Evolutionary conservation across 2,797 vertebrate genomes (phyloP), one percentile per base, ranked within the genome.

Genomic region (Sebastes jordani): DNA sequence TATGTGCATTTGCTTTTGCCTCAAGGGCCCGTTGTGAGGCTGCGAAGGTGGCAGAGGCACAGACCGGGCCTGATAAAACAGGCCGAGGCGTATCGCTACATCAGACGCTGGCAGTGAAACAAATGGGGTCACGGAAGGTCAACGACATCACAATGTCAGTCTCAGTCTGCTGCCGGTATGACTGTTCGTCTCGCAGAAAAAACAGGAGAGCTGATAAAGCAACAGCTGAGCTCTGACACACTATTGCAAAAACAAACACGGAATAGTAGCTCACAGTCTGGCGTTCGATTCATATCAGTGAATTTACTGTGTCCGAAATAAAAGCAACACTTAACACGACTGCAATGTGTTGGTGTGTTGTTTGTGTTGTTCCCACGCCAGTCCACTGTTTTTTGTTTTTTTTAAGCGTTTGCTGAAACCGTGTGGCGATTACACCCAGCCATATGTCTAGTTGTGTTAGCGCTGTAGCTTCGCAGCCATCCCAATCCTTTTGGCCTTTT

Each of bases 91-190:
- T 85, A 91, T 88, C 86, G 3, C 76, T 76, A 74, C 86, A 92
- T 88, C 84, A 86, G 71, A 83, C 6, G 52, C 82, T 30, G 75
- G 86, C 80, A 63, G 76, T 62, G 71, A 90, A 92, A 93, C 92
- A 93, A 91, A 93, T 87, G 79, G 79, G 92, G 90, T 93, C 88
- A 84, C 25, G 20, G 49, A 52, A 86, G 92, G 93, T 93, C 91
- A 89, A 85, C 76, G 66, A 66, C 91, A 92, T 90, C 77, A 85
- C 78, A 72, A 76, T 88, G 93, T 91, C 92, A 89, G 77, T 79
- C 89, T 84, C 76, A 66, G 75, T 49, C 77, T 73, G 74, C 79
- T 46, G 66, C 71, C 56, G 64, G 64, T 73, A 18, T 75, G 70
- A 84, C 64, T 74, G 81, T 62, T 59, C 42, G 66, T 74, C 49